These are phyloP conservation scores for Hirundichthys speculiger DNA, from an alignment of 2,113 vertebrate species.

Conservation along the genomic window DNA sequence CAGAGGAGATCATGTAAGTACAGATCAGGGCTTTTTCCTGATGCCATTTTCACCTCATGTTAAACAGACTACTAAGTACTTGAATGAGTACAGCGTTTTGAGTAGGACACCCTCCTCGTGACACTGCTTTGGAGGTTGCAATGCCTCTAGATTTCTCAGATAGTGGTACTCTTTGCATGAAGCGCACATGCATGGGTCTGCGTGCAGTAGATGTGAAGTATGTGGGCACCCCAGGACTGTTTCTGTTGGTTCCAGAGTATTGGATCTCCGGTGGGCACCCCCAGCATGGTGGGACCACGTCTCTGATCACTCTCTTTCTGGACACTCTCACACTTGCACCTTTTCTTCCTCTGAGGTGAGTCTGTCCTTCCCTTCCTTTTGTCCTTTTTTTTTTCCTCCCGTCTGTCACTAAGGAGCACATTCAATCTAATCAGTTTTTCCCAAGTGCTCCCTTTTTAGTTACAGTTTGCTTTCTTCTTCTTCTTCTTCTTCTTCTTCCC, in stretches of 20 bases:
- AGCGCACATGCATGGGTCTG: background rate
- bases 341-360: conserved; percentile 94
- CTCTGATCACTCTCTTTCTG: conserved; percentile 86
- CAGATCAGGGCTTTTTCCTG: background rate
- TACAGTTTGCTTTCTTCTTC: background rate
- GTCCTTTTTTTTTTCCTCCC: background rate
- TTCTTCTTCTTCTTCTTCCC: background rate
- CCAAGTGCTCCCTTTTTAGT: background rate
- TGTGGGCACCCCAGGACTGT: conserved; percentile 34
- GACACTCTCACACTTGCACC: conserved; percentile 87
- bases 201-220: background rate
- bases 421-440: background rate
- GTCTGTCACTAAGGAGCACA: background rate
- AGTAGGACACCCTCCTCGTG: background rate
- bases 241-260: conserved; percentile 81
- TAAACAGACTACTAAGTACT: background rate
- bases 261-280: conserved; percentile 85
- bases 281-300: conserved; percentile 86
- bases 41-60: background rate
- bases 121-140: too few relatives aligned
- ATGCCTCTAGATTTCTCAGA: background rate
- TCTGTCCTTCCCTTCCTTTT: conserved; percentile 25
- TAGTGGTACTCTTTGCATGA: background rate
- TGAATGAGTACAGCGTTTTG: too few relatives aligned
- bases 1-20: conserved; percentile 77